Evolutionary conservation across 2,888 invertebrate species (phyloP).

Genomic region (Ommatoiulus sabulosus): DNA sequence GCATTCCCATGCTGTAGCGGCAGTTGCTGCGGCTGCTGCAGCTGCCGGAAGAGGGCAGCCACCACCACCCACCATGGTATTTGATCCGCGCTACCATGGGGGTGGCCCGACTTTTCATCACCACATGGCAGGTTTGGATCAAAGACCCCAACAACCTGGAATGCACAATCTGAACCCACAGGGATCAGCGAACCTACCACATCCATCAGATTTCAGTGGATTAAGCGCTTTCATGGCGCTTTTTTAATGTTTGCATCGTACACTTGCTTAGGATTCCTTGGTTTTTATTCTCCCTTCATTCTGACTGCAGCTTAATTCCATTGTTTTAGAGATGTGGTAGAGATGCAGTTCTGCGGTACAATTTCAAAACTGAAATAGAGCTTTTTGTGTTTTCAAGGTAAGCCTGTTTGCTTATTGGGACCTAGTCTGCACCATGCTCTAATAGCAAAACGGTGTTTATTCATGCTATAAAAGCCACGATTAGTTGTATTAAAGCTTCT

Average conservation of each 20-base stretch:
- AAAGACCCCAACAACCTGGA: slow-evolving; percentile 57
- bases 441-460: not conserved
- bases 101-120: slow-evolving; percentile 59
- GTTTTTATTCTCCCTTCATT: slow-evolving; percentile 1
- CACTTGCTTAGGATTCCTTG: not conserved
- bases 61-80: slow-evolving; percentile 60
- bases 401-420: slow-evolving; percentile 23
- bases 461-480: not conserved
- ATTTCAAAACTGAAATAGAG: not conserved
- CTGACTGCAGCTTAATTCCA: not conserved
- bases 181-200: slow-evolving; percentile 53
- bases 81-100: slow-evolving; percentile 59
- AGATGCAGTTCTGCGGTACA: not conserved
- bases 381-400: not conserved
- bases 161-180: slow-evolving; percentile 58
- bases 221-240: slow-evolving; percentile 61
- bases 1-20: slow-evolving; percentile 55
- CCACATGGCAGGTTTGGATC: slow-evolving; percentile 56
- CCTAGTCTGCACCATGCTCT: not conserved
- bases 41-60: slow-evolving; percentile 56
- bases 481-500: not conserved
- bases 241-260: slow-evolving; percentile 56
- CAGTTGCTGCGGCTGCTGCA: slow-evolving; percentile 54
- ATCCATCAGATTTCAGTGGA: slow-evolving; percentile 59
- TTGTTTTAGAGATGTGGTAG: not conserved